Conservation (phyloP, 2,113 vertebrate genomes). For the Sinocyclocheilus anophthalmus region DNA sequence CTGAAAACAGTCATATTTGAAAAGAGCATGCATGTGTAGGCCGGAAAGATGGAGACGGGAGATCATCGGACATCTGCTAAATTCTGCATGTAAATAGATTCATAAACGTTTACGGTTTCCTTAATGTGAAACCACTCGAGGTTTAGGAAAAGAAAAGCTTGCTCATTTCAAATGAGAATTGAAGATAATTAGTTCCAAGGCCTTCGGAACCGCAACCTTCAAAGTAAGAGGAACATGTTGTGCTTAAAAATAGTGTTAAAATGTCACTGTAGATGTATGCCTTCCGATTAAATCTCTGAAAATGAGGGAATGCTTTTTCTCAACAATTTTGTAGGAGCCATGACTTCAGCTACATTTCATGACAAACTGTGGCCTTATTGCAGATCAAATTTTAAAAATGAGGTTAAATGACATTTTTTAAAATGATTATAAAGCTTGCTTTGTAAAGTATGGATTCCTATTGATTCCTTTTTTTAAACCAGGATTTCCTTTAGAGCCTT, state of each 20-base stretch:
- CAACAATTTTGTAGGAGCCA: too few species aligned
- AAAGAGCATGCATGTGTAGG: neutral
- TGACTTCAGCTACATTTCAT: too few species aligned
- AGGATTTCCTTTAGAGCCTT: slow-evolving; percentile 16
- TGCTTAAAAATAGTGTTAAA: neutral
- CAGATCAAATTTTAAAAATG: too few species aligned
- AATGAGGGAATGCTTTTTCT: neutral
- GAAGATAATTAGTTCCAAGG: neutral
- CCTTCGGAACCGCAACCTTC: neutral
- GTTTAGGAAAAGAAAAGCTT: slow-evolving; percentile 4
- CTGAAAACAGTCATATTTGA: neutral
- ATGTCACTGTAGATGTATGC: neutral
- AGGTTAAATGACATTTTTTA: neutral
- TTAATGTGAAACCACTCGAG: neutral
- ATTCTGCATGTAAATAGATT: neutral
- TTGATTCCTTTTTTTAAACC: slow-evolving; percentile 39
- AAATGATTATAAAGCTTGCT: neutral
- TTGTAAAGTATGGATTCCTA: slow-evolving; percentile 2
- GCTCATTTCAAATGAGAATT: neutral
- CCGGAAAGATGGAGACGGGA: neutral
- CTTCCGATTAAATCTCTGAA: neutral
- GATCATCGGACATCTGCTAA: neutral
- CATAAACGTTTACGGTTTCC: slow-evolving; percentile 16
- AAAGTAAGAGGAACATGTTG: neutral
- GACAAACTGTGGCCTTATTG: too few species aligned